Conservation (phyloP, 2,888 invertebrate genomes). For the Scaptomyza cyrtandrae region DNA sequence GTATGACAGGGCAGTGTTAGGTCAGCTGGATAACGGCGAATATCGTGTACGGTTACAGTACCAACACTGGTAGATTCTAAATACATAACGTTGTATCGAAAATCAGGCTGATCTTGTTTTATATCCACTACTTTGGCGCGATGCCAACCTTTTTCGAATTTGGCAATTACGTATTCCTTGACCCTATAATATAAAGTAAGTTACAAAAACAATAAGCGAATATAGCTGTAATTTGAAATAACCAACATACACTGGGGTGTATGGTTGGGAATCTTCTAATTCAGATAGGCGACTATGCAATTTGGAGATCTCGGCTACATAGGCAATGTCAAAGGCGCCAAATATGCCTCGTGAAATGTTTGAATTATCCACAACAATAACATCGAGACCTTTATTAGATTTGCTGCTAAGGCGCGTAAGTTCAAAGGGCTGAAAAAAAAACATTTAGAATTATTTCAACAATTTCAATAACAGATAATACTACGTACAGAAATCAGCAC, state of each 20-base stretch:
- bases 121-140: constrained; percentile 55
- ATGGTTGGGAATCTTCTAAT: constrained; percentile 41
- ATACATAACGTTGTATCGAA: constrained; percentile 34
- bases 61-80: constrained; percentile 46
- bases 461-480: neutral
- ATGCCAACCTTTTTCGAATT: constrained; percentile 41
- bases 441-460: neutral
- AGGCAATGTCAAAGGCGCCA: constrained; percentile 48
- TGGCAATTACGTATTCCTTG: constrained; percentile 54
- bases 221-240: neutral
- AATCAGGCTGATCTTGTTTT: neutral
- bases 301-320: constrained; percentile 23
- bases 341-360: constrained; percentile 47
- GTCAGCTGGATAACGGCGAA: constrained; percentile 59
- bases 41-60: constrained; percentile 28
- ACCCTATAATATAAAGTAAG: constrained; percentile 14
- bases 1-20: constrained; percentile 48
- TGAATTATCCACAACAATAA: constrained; percentile 52
- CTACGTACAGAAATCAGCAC: constrained; percentile 24
- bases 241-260: constrained; percentile 48
- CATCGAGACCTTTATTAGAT: constrained; percentile 33
- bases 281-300: constrained; percentile 22
- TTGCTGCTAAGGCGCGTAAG: constrained; percentile 14
- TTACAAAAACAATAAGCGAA: neutral
- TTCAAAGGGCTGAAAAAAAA: constrained; percentile 52